Evolutionary conservation across 2,888 invertebrate genomes (phyloP), one percentile per base, ranked within the genome.

Genomic region (Amphimallon solstitiale): DNA sequence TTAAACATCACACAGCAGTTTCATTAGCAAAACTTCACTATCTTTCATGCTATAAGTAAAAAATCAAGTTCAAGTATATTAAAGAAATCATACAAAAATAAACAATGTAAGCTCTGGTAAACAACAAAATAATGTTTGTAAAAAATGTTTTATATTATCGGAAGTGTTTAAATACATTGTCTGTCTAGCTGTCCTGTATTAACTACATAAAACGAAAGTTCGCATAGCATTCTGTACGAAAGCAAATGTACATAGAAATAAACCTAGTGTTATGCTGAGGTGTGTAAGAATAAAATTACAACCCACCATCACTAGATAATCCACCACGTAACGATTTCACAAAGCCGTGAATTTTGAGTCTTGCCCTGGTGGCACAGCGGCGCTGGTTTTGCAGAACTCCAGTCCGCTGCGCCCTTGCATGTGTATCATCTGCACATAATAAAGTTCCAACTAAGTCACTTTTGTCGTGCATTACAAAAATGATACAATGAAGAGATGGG

Each of bases 261-360:
- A 70, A 70, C 64, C 70, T 71, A 29, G 29, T 29, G 29, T 29
- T 7, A 29, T 29, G 29, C 6, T 5, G 66, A 38, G 67, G 73
- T 71, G 70, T 79, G 80, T 81, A 63, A 19, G 56, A 49, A 45
- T 59, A 66, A 61, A 63, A 65, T 62, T 68, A 63, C 63, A 70
- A 77, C 78, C 74, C 76, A 79, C 78, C 79, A 80, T 83, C 84
- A 80, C 75, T 75, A 48, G 83, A 82, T 78, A 76, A 75, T 52
- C 74, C 74, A 66, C 77, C 75, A 67, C 79, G 85, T 68, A 89
- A 86, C 78, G 85, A 85, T 79, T 86, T 86, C 81, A 86, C 85
- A 85, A 88, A 89, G 79, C 84, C 84, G 84, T 88, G 88, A 82
- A 89, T 89, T 84, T 88, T 88, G 83, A 83, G 80, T 77, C 87